phyloP scores from a whole-genome alignment of 2,113 vertebrate genomes.

The Macroglossus sobrinus region DNA sequence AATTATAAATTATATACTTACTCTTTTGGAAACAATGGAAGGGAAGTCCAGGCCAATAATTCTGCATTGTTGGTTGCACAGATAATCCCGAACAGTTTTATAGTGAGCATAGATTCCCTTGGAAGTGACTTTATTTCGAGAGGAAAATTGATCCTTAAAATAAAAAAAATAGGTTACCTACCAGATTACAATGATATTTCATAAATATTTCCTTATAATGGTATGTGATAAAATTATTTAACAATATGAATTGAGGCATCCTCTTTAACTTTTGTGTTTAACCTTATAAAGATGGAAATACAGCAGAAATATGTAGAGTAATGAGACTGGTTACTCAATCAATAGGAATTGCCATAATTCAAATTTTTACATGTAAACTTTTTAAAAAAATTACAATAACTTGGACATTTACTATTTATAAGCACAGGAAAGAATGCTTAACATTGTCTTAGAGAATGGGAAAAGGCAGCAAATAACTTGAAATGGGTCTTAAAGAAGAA shows the following conservation, averaged over 20 bases:
- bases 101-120: slow-evolving; percentile 76
- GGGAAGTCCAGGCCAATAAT: slow-evolving; percentile 78
- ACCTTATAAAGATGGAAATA: neutral
- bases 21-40: slow-evolving; percentile 78
- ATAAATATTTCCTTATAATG: neutral
- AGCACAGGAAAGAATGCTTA: neutral
- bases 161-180: slow-evolving; percentile 51
- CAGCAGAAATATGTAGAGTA: neutral
- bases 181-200: neutral
- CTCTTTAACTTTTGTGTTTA: neutral
- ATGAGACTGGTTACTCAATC: neutral
- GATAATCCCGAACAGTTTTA: slow-evolving; percentile 77
- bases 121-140: slow-evolving; percentile 78
- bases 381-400: neutral
- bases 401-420: neutral
- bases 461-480: neutral
- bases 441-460: neutral
- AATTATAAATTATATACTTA: slow-evolving; percentile 64
- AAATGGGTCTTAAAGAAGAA: neutral
- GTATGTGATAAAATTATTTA: neutral
- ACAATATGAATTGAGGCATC: neutral
- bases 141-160: slow-evolving; percentile 79
- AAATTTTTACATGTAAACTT: neutral
- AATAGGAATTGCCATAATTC: neutral
- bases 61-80: slow-evolving; percentile 50